A percentile compares a stretch with the other conserved stretches of the same genome.
phyloP scores from a whole-genome alignment of 2,888 invertebrate species.

The Geotrupes spiniger region DNA sequence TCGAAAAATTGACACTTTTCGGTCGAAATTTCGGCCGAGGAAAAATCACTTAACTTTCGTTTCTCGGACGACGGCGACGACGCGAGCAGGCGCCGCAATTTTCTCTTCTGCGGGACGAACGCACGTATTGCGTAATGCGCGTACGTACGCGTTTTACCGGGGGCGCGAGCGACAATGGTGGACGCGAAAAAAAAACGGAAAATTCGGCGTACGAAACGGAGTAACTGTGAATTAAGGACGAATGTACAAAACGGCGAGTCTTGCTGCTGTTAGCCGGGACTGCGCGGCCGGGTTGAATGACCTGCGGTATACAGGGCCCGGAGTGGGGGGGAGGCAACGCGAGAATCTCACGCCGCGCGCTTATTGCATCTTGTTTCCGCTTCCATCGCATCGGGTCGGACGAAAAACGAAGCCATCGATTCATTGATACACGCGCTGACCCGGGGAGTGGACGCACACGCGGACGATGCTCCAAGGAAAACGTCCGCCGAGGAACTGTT shows the following conservation, averaged over 20 bases:
- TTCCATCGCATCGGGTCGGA: conserved; percentile 36
- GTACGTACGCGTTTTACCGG: neutral
- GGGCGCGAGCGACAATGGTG: neutral
- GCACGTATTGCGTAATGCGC: neutral
- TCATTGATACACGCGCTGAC: conserved; percentile 34
- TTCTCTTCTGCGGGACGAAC: no score
- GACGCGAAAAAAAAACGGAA: conserved; percentile 26
- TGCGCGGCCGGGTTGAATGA: conserved; percentile 49
- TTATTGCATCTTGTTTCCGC: conserved; percentile 50
- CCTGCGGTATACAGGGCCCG: conserved; percentile 40
- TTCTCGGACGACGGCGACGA: conserved; percentile 13
- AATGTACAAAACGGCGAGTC: conserved; percentile 43
- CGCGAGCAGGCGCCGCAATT: neutral
- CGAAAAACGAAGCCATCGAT: conserved; percentile 30
- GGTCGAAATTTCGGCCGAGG: no score
- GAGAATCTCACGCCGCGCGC: conserved; percentile 48
- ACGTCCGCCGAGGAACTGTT: no score
- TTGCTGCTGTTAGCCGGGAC: conserved; percentile 48
- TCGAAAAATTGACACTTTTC: no score
- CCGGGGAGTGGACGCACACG: conserved; percentile 1
- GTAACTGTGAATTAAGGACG: conserved; percentile 45
- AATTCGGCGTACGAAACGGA: conserved; percentile 38
- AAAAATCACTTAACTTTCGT: no score
- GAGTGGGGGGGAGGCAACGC: conserved; percentile 29
- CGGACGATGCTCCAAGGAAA: no score